A percentile compares a stretch with the other conserved stretches of the same genome.
Conservation (phyloP, 2,797 vertebrate genomes). For the Clarias fuscus region DNA sequence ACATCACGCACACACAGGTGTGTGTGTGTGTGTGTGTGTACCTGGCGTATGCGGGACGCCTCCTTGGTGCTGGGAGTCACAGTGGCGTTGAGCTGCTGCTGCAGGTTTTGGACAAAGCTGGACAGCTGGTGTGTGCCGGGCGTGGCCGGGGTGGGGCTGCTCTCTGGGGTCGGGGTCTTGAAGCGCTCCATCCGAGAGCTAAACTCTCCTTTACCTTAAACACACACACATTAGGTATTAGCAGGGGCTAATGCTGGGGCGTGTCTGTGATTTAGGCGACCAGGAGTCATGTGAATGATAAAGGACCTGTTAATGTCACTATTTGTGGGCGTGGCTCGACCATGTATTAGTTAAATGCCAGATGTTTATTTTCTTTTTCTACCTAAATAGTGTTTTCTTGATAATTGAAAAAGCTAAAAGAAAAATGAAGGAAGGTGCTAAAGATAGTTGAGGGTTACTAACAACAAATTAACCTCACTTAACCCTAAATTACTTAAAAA, state of each 20-base stretch:
- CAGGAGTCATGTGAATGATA: background rate
- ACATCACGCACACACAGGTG: background rate
- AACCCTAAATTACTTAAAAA: no score
- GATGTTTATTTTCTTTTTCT: no score
- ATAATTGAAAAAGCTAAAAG: no score
- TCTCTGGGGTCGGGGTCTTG: constrained; percentile 52
- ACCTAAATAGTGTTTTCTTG: no score
- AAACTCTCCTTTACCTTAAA: constrained; percentile 69
- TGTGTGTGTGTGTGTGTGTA: constrained; percentile 34
- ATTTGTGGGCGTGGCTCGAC: background rate
- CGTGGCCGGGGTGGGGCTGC: constrained; percentile 38
- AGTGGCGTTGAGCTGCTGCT: constrained; percentile 67
- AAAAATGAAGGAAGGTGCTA: background rate
- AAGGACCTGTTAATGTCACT: background rate
- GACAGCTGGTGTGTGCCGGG: constrained; percentile 54
- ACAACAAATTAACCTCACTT: no score
- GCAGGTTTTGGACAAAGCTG: constrained; percentile 66
- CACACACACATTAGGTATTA: background rate
- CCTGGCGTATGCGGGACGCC: constrained; percentile 71
- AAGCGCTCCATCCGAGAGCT: constrained; percentile 69
- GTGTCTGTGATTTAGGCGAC: background rate
- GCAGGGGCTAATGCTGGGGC: background rate
- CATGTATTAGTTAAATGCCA: background rate
- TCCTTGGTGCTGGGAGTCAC: constrained; percentile 67
- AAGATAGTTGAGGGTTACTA: background rate